Percentiles rank a stretch among this genome's conserved stretches.
Evolutionary conservation across 2,113 vertebrate species (phyloP).

Genomic region (Oncorhynchus nerka): DNA sequence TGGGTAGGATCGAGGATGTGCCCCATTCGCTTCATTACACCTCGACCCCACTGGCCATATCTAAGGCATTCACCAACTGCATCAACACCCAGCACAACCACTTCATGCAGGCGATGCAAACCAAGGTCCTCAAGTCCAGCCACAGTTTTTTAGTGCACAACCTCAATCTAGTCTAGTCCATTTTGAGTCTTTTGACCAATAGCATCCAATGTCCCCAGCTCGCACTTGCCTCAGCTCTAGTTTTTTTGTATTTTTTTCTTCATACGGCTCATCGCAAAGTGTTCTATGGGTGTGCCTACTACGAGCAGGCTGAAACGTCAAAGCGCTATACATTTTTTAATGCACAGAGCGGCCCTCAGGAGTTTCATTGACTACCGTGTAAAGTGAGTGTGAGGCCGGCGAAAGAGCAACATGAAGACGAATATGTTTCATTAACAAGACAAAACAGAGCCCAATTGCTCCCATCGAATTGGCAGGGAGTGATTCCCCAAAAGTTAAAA

Average conservation of each 20-base stretch:
- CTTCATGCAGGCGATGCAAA: constrained; percentile 39
- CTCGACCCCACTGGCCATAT: constrained; percentile 39
- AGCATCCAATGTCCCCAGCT: too few relatives aligned
- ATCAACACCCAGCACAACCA: constrained; percentile 14
- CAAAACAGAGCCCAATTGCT: constrained; percentile 74
- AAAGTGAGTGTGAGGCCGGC: constrained; percentile 74
- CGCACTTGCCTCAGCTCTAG: too few relatives aligned
- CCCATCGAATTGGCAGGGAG: constrained; percentile 62
- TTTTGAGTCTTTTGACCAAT: too few relatives aligned
- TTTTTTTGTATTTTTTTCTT: background rate
- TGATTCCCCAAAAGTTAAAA: constrained; percentile 58
- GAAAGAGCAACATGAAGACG: constrained; percentile 76
- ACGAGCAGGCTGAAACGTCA: constrained; percentile 74
- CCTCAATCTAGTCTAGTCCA: too few relatives aligned
- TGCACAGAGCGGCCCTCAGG: constrained; percentile 70
- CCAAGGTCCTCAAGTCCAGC: background rate
- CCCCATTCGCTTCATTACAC: constrained; percentile 54
- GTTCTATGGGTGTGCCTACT: constrained; percentile 74
- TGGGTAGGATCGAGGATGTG: constrained; percentile 22
- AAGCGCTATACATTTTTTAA: constrained; percentile 78
- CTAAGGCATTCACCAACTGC: constrained; percentile 36
- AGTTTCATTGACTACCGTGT: constrained; percentile 76
- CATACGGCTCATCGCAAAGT: constrained; percentile 56
- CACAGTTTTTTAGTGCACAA: too few relatives aligned
- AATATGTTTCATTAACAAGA: constrained; percentile 77